Base-by-base conservation (phyloP, 1,140 invertebrate species). In the Pomphorhynchus laevis region DNA sequence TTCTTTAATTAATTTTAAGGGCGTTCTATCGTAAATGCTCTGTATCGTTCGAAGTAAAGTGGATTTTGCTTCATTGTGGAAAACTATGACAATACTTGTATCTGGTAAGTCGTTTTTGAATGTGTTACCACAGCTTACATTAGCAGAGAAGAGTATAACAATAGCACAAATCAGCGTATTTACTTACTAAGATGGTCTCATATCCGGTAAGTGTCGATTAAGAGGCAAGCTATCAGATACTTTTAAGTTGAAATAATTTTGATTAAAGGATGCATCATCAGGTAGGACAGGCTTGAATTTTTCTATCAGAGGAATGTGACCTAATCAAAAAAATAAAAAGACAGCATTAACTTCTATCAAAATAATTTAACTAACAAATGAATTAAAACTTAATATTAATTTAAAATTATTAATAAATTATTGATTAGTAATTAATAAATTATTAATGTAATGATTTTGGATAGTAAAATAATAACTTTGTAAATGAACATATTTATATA, bases 61-160 rank as follows among this genome's bases (percentile, higher is more conserved):
- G n/a, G 74, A 72, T 79, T 79, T 89, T 0, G 80, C 80, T 57
- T 89, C 80, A 54, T 91, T 91, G 58, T 91, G 82, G 59, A 89
- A 89, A 25, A 89, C 82, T 47, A 89, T 80, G 14, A 89, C 75
- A 48, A 89, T 74, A 51, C 72, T 76, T 14, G 79, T 84, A 17
- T 49, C 50, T 24, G 58, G 41, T 49, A 55, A 27, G 24, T 43
- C 37, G 9, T 21, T n/a, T 1, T 49, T 49, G 38, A 55, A 55
- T 8, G 38, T 44, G 20, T 54, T 53, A 18, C 44, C 48, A 39
- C 48, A 49, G 41, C 54, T 56, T 20, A 71, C 75, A 53, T 27
- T 59, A 59, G 49, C 48, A 44, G 45, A 49, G 44, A 49, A 45
- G 20, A 34, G 43, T 46, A 11, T 5, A 36, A 2, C 25, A 36